Evolutionary conservation across 2,113 vertebrate genomes (phyloP), one percentile per base, ranked within the genome.

Genomic region (Nothocercus nigrocapillus): DNA sequence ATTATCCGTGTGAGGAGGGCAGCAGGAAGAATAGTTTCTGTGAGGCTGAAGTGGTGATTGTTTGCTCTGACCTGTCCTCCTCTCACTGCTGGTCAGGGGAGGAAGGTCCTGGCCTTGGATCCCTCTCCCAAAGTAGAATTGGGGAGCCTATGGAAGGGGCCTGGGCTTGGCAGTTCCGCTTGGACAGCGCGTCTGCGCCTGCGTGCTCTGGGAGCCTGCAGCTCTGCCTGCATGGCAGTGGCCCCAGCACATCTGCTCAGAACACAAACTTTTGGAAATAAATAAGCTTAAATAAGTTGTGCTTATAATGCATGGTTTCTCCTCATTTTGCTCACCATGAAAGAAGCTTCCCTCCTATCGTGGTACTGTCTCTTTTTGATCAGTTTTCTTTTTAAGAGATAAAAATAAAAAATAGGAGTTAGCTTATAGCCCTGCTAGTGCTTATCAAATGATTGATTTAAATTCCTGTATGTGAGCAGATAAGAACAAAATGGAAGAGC

Each of bases 91-190:
- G 25, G 25, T 17, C 79, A 68, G 30, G 38, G 34, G 45, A 36
- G 25, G 38, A 30, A 56, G 54, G 54, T 9, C 16, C 54, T 58
- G 30, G 16, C 54, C 54, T 58, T 32, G 54, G 28, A 32, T 32
- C 30, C 54, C 30, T 58, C 28, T 18, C 54, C 16, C 9, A 8
- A 54, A 61, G 18, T 38, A 82, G 42, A 58, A 44, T 30, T 13
- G 14, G 40, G 20, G 38, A 14, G 9, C 28, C 20, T 1, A 0
- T 5, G 19, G 47, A 22, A 58, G 11, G 9, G 54, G 21, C 18
- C 14, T 17, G 22, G 0, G 9, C 40, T 84, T 14, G 36, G 76
- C n/a, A 21, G 68, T 13, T 36, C 67, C 44, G 32, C 40, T 34
- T 44, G 59, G 49, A 22, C 62, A 61, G 62, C 16, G 8, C 44